These are phyloP conservation scores for Halcyon malimbica DNA, from an alignment of 2,113 vertebrate species.

Conservation along the genomic window DNA sequence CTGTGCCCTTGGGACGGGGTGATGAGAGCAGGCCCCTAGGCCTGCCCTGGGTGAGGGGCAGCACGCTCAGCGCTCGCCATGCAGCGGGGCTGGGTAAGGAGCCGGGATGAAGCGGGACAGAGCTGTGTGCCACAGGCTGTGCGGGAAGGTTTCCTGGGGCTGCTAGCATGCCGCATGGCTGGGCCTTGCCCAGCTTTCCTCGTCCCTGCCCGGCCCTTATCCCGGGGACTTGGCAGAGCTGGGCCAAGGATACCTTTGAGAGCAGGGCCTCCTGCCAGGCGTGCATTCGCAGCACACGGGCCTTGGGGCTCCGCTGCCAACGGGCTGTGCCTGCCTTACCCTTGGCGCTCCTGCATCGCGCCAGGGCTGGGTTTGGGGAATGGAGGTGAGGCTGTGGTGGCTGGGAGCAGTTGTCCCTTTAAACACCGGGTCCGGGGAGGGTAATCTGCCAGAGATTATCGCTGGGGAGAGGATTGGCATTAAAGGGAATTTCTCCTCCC, in stretches of 20 bases:
- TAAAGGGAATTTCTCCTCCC: conserved; percentile 40
- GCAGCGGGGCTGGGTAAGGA: not conserved
- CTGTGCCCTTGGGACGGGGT: not conserved
- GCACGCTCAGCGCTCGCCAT: not conserved
- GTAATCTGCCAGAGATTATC: conserved; percentile 66
- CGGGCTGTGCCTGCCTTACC: accelerated
- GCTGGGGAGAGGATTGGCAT: conserved; percentile 29
- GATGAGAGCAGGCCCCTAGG: not conserved
- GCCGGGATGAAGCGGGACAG: not conserved
- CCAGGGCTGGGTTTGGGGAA: not conserved
- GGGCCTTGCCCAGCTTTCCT: not conserved
- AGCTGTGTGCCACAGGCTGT: not conserved
- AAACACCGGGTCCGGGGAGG: not conserved
- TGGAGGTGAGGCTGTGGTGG: not conserved
- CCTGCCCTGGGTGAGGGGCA: not conserved
- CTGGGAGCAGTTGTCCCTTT: conserved; percentile 41
- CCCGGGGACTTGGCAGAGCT: not conserved
- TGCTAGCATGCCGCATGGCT: accelerated
- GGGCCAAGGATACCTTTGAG: not conserved
- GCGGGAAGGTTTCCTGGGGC: not conserved
- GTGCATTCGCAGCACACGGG: not conserved
- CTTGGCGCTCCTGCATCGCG: accelerated
- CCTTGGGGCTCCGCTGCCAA: not conserved
- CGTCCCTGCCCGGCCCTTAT: not conserved
- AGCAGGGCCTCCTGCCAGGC: not conserved